Percentiles rank a stretch among this genome's conserved stretches.
phyloP scores from a whole-genome alignment of 2,113 vertebrate species.

The Leucoraja erinaceus region DNA sequence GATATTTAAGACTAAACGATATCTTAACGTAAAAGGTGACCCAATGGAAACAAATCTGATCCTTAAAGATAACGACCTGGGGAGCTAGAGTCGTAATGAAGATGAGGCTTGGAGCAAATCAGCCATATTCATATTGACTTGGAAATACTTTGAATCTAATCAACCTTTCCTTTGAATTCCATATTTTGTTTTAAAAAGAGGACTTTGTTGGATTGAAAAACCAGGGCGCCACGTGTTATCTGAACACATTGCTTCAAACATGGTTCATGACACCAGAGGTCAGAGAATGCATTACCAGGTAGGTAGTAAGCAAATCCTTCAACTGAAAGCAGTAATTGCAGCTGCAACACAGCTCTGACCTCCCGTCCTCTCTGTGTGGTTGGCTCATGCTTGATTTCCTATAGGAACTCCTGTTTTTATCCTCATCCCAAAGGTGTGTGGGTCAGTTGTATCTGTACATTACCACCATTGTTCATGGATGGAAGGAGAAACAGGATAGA shows the following conservation, averaged over 20 bases:
- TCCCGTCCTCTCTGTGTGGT: no score
- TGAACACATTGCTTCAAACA: constrained; percentile 23
- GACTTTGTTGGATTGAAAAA: not conserved
- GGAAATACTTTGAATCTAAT: not conserved
- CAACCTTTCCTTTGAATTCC: not conserved
- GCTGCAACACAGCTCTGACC: no score
- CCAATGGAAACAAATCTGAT: no score
- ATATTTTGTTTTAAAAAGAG: not conserved
- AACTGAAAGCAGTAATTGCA: not conserved
- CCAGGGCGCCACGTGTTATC: constrained; percentile 20
- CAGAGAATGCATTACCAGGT: not conserved
- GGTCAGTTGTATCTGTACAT: no score
- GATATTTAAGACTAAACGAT: no score
- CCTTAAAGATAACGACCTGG: no score
- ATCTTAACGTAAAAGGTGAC: no score
- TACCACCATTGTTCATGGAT: no score
- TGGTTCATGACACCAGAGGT: constrained; percentile 5
- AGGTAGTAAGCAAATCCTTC: not conserved
- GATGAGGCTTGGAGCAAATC: not conserved
- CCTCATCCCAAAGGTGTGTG: no score
- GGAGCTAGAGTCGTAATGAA: not conserved
- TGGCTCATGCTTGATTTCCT: no score
- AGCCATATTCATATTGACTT: not conserved
- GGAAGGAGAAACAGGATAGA: no score
- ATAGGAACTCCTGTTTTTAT: no score